These are phyloP conservation scores for Hippocampus mohnikei DNA, from an alignment of 2,113 vertebrate genomes.

Conservation along the genomic window DNA sequence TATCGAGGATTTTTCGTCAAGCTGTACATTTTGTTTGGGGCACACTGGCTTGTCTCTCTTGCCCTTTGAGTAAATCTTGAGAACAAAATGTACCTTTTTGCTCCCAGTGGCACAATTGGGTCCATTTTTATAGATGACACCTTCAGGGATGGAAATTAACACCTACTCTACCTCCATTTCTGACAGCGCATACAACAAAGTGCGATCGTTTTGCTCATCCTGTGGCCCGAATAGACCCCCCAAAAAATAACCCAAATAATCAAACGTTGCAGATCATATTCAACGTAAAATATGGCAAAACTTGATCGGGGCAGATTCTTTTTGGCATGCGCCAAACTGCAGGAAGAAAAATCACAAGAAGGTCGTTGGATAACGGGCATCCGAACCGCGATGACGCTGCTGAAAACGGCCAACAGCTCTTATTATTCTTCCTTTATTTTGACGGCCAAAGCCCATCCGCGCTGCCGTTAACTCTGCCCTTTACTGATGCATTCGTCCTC, in stretches of 20 bases:
- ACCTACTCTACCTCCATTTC: background rate
- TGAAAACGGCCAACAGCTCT: background rate
- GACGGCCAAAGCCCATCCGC: background rate
- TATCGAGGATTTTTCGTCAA: background rate
- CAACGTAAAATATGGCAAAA: background rate
- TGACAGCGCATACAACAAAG: background rate
- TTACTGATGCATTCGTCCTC: constrained; percentile 49
- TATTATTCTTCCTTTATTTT: background rate
- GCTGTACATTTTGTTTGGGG: background rate
- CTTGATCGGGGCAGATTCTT: background rate
- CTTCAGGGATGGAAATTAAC: background rate
- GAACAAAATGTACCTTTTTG: background rate
- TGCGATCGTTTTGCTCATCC: background rate
- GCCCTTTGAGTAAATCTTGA: background rate
- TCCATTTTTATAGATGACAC: background rate
- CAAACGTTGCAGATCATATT: background rate
- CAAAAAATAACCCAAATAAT: background rate
- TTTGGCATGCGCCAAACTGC: background rate
- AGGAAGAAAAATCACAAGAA: constrained; percentile 10
- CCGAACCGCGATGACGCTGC: constrained; percentile 23
- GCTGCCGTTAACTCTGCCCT: constrained; percentile 46
- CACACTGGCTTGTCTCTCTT: background rate
- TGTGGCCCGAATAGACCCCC: background rate
- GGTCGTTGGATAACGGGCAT: constrained; percentile 36
- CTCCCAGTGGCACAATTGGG: background rate